Evolutionary conservation across 37 sponge, comb jelly and placozoan species (phyloP), one percentile per base, ranked within the genome.

Genomic region (Hormiphora californensis): DNA sequence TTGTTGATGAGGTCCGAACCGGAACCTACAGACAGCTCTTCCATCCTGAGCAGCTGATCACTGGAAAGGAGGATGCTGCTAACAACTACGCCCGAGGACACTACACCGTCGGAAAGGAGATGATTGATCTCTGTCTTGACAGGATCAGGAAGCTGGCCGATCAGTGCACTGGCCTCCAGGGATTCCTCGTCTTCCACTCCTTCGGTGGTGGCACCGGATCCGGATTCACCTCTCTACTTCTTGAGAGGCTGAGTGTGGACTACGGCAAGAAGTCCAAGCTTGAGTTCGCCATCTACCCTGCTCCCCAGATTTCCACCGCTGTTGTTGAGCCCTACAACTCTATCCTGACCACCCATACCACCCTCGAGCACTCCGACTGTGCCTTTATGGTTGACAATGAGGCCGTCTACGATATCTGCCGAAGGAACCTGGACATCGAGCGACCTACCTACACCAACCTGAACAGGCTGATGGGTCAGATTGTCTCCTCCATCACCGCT

Each of bases 311-410:
- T 4, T 89, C 94, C 36, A 96, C 94, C 32, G 97, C 97, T 55
- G 97, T 96, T 1, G 97, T 96, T 34, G 97, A 96, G 85, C 97
- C 97, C 3, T 96, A 96, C 91, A 96, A 96, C 93, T 91, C 97
- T 51, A 91, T 96, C 88, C 90, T 96, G 2, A 96, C 97, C 54
- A 94, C 97, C 30, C 97, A 96, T 87, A 92, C 97, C 43, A 96
- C 97, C 21, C 88, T 96, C 65, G 97, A 96, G 89, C 97, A 96
- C 93, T 94, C 94, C 11, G 97, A 96, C 86, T 94, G 94, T 88
- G 93, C 94, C 41, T 96, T 96, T 91, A 96, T 96, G 97, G 94
- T 96, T 28, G 97, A 96, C 89, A 96, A 96, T 54, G 97, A 96
- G 65, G 97, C 97, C 63, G 92, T 94, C 54, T 96, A 96, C 85